A percentile compares a stretch with the other conserved stretches of the same genome.
phyloP scores from a whole-genome alignment of 1,140 invertebrate genomes.

The Vollenhovia emeryi region DNA sequence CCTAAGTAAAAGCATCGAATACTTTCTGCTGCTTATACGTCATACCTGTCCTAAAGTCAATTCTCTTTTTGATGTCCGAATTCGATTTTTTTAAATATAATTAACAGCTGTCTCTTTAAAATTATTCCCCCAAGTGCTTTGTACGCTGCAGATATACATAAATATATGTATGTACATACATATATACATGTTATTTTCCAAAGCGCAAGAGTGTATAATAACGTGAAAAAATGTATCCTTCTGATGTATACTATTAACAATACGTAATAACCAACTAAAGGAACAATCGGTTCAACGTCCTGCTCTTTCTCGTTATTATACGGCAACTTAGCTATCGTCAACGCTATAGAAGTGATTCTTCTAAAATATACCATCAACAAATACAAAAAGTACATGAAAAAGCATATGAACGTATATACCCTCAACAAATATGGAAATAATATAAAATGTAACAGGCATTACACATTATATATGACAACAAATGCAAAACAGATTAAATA shows the following conservation, averaged over 20 bases:
- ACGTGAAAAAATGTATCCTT: constrained; percentile 3
- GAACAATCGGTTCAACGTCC: constrained; percentile 29
- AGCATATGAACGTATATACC: constrained; percentile 37
- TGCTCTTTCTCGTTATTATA: constrained; percentile 13
- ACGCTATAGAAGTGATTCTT: constrained; percentile 30
- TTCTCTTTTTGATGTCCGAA: constrained; percentile 4
- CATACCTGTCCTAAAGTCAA: neutral
- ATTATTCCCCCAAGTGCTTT: constrained; percentile 13
- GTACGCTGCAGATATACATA: constrained; percentile 4
- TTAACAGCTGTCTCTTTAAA: constrained; percentile 5
- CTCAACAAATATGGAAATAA: constrained; percentile 66
- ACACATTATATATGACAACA: constrained; percentile 68
- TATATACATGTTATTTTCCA: neutral
- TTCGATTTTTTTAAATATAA: constrained; percentile 23
- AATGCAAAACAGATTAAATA: constrained; percentile 70
- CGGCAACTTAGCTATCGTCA: constrained; percentile 19
- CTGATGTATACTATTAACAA: constrained; percentile 33
- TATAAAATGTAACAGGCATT: constrained; percentile 70
- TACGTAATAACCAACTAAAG: constrained; percentile 18
- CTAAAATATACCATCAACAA: constrained; percentile 67
- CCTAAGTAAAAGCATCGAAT: constrained; percentile 24
- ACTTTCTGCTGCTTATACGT: constrained; percentile 36
- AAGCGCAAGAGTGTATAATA: neutral
- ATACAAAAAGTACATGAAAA: constrained; percentile 66
- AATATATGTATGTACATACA: neutral